These are phyloP conservation scores for Hestina assimilis DNA, from an alignment of 1,140 invertebrate species.

Conservation along the genomic window DNA sequence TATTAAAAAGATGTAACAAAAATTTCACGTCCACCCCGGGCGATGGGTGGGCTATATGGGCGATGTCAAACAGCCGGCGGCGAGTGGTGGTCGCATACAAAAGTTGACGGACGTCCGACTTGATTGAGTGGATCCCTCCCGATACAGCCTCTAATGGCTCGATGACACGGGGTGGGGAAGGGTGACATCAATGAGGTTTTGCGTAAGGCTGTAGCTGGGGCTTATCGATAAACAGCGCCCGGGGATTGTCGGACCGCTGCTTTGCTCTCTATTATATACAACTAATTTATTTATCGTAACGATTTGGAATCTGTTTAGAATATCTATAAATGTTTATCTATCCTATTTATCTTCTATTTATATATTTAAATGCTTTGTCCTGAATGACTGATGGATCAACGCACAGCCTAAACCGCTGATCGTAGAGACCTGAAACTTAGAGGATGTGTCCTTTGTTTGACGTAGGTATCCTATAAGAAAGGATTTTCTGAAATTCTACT, in stretches of 20 bases:
- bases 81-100: conserved; percentile 43
- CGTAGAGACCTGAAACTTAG: too few species aligned
- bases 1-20: neutral
- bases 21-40: conserved; percentile 20
- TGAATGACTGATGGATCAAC: too few species aligned
- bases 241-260: conserved; percentile 21
- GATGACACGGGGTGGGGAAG: conserved; percentile 35
- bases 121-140: conserved; percentile 61
- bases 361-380: too few species aligned
- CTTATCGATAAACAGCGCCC: conserved; percentile 37
- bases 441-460: too few species aligned
- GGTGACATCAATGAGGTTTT: conserved; percentile 36
- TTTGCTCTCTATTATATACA: conserved; percentile 6
- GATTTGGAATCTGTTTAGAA: conserved; percentile 1
- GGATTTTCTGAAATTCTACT: too few species aligned
- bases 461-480: too few species aligned
- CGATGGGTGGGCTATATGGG: conserved; percentile 33
- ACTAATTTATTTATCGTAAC: conserved; percentile 7
- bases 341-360: too few species aligned
- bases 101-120: conserved; percentile 63
- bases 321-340: too few species aligned
- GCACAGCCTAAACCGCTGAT: too few species aligned
- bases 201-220: conserved; percentile 32
- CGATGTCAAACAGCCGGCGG: conserved; percentile 53
- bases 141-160: conserved; percentile 65